These are phyloP conservation scores for Drosophila santomea DNA, from an alignment of 1,140 invertebrate genomes.

Conservation along the genomic window DNA sequence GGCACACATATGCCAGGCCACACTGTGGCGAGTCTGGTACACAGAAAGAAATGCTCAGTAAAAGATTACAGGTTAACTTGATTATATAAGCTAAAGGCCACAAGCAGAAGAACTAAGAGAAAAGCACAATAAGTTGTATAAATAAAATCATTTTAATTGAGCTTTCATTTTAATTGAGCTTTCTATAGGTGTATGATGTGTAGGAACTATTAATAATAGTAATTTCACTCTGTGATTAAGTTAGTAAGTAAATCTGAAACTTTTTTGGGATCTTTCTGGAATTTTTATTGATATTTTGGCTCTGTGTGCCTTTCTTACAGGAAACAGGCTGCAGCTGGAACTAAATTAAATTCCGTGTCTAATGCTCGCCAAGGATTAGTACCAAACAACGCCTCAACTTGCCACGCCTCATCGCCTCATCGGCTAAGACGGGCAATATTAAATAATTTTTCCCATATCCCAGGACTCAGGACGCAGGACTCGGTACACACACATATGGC, in stretches of 20 bases:
- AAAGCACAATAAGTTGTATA: no score
- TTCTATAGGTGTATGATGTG: no score
- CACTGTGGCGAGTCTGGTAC: background rate
- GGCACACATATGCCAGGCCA: conserved; percentile 63
- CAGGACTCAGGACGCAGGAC: conserved; percentile 21
- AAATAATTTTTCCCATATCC: conserved; percentile 74
- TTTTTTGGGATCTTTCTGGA: no score
- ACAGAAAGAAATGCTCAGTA: background rate
- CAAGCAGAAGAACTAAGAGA: background rate
- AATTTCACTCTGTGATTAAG: background rate
- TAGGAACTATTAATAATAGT: no score
- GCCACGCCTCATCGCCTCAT: conserved; percentile 54
- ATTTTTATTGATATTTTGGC: conserved; percentile 8
- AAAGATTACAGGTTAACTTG: background rate
- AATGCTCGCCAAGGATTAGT: conserved; percentile 78
- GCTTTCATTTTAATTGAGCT: no score
- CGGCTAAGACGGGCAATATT: conserved; percentile 75
- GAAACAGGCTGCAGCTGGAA: conserved; percentile 23
- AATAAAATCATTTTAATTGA: no score
- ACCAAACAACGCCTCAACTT: conserved; percentile 72
- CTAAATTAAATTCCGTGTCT: conserved; percentile 83
- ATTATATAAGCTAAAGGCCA: background rate
- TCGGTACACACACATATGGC: conserved; percentile 58
- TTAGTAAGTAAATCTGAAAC: background rate
- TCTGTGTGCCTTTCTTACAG: conserved; percentile 7